Evolutionary conservation across 2,113 vertebrate species (phyloP).

Genomic region (Speoplatyrhinus poulsoni): DNA sequence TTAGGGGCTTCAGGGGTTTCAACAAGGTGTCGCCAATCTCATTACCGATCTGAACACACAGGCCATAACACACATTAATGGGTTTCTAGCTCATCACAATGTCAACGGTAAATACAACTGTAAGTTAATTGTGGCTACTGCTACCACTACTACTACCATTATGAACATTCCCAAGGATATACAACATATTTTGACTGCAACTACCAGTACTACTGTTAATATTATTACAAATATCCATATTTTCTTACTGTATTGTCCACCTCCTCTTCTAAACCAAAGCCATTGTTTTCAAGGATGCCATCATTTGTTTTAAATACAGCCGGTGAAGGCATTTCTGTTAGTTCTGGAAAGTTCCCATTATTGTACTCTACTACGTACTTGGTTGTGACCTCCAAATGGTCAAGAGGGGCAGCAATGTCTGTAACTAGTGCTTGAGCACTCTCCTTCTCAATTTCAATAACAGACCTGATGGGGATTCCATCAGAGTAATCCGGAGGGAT

Average conservation of each 20-base stretch:
- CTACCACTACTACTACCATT: not conserved
- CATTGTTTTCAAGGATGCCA: conserved; percentile 40
- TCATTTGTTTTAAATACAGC: conserved; percentile 7
- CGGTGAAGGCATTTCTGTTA: conserved; percentile 4
- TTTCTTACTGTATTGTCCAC: conserved; percentile 59
- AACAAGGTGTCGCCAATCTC: conserved; percentile 80
- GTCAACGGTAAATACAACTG: too few species aligned
- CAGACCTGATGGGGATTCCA: not conserved
- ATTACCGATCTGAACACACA: conserved; percentile 80
- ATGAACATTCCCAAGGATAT: not conserved
- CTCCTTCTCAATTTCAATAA: not conserved
- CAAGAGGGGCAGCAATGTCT: conserved; percentile 6
- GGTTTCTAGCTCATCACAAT: not conserved
- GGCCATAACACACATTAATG: not conserved
- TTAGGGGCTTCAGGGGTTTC: conserved; percentile 57
- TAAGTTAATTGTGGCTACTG: not conserved
- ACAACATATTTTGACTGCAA: not conserved
- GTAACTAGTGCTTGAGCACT: conserved; percentile 39
- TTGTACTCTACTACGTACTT: conserved; percentile 55
- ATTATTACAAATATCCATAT: not conserved
- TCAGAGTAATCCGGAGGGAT: not conserved
- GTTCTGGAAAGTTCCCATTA: conserved; percentile 60
- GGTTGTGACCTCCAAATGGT: conserved; percentile 1
- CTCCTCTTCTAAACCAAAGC: conserved; percentile 39
- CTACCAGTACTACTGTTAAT: not conserved